These are phyloP conservation scores for Tylochromis polylepis DNA, from an alignment of 2,113 vertebrate species.

Conservation along the genomic window DNA sequence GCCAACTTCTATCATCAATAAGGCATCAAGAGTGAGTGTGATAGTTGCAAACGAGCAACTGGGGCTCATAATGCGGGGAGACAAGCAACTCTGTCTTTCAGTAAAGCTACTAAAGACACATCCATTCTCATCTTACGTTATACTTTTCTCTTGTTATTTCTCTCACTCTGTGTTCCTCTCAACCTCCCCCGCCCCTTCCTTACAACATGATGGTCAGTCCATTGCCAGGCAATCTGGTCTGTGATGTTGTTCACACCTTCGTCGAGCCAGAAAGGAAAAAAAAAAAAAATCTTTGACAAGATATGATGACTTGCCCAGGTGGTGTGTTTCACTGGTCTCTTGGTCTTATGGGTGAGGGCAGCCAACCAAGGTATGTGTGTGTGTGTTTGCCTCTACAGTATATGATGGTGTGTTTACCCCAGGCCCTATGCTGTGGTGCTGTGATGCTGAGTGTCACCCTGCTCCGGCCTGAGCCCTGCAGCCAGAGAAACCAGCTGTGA, in stretches of 20 bases:
- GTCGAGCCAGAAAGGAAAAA: constrained; percentile 60
- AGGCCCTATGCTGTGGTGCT: constrained; percentile 57
- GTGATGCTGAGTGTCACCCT: constrained; percentile 70
- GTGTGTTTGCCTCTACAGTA: constrained; percentile 22
- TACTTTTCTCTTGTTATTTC: constrained; percentile 54
- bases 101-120: not conserved
- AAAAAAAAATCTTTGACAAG: constrained; percentile 60
- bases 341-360: constrained; percentile 57
- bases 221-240: constrained; percentile 82
- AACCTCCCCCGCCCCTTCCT: constrained; percentile 55
- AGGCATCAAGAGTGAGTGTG: constrained; percentile 7
- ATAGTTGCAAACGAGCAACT: constrained; percentile 20
- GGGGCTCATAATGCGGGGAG: constrained; percentile 38
- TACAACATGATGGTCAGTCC: constrained; percentile 77
- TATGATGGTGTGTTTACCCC: constrained; percentile 61
- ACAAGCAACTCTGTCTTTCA: constrained; percentile 26
- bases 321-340: constrained; percentile 65
- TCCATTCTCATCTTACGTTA: constrained; percentile 37
- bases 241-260: constrained; percentile 75
- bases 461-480: constrained; percentile 67
- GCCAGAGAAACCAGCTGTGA: constrained; percentile 72
- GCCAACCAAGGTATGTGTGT: constrained; percentile 37
- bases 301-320: constrained; percentile 70
- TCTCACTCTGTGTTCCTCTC: constrained; percentile 51
- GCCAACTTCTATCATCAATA: constrained; percentile 52